Percentiles rank a stretch among this genome's conserved stretches.
Conservation (phyloP, 2,113 vertebrate species). For the Anseranas semipalmata region DNA sequence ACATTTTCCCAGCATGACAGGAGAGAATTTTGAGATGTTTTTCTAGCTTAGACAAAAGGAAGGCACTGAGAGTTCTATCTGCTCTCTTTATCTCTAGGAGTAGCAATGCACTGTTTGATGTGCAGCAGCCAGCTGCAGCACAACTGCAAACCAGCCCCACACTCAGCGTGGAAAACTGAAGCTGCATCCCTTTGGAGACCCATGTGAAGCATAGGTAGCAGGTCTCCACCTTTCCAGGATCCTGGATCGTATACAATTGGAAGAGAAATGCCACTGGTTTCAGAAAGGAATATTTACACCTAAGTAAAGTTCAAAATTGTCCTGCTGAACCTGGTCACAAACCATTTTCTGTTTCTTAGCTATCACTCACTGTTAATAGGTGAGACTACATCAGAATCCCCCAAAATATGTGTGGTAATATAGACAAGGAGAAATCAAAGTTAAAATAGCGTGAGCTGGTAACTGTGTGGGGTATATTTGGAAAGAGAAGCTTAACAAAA, state of each 20-base stretch:
- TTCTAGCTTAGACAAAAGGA: neutral
- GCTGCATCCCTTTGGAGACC: neutral
- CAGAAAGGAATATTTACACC: neutral
- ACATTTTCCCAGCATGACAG: neutral
- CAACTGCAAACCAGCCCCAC: neutral
- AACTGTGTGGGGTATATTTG: neutral
- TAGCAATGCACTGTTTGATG: neutral
- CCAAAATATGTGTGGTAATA: neutral
- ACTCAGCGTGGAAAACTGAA: neutral
- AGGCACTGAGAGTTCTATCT: neutral
- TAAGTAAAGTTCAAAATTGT: neutral
- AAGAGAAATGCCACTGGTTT: neutral
- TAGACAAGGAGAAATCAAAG: neutral
- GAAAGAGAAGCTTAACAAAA: neutral
- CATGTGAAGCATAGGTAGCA: rapidly evolving
- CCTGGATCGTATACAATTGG: rapidly evolving
- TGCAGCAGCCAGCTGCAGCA: neutral
- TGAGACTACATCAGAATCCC: neutral
- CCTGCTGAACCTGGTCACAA: neutral
- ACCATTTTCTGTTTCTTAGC: neutral
- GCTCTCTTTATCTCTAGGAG: neutral
- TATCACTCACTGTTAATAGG: neutral
- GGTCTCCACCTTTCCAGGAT: neutral
- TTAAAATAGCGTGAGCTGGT: neutral
- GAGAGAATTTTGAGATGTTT: conserved; percentile 5